Evolutionary conservation across 2,888 invertebrate genomes (phyloP).

Genomic region (Catocala fraxini): DNA sequence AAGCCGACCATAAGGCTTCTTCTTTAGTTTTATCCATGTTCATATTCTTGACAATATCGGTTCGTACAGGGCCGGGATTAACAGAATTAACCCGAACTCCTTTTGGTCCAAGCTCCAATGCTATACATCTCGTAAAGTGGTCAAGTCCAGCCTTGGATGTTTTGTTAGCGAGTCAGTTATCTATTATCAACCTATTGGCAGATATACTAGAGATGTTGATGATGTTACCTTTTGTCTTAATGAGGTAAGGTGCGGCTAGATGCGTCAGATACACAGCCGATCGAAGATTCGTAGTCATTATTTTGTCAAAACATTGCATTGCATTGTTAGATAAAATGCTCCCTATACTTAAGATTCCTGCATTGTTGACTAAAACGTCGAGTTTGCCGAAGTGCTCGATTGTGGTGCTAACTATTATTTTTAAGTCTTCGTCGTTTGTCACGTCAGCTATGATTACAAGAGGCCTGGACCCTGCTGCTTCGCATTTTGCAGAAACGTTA

Average conservation of each 20-base stretch:
- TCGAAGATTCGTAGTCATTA: constrained; percentile 34
- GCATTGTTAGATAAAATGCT: constrained; percentile 7
- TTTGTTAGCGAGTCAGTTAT: background rate
- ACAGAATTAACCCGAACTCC: constrained; percentile 20
- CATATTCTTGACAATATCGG: background rate
- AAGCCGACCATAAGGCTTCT: constrained; percentile 5
- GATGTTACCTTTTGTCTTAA: constrained; percentile 38
- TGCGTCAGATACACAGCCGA: constrained; percentile 34
- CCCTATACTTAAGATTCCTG: constrained; percentile 19
- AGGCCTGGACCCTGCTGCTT: background rate
- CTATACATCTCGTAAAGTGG: constrained; percentile 32
- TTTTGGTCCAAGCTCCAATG: constrained; percentile 10
- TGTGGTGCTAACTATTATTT: constrained; percentile 5
- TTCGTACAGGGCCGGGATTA: constrained; percentile 10
- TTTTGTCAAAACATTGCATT: constrained; percentile 11
- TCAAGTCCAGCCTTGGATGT: constrained; percentile 30
- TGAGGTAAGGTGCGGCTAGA: constrained; percentile 30
- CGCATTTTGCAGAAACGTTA: background rate
- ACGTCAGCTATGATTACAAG: constrained; percentile 10
- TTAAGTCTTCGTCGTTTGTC: constrained; percentile 2
- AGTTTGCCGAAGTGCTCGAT: constrained; percentile 32
- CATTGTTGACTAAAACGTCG: constrained; percentile 39
- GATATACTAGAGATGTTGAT: constrained; percentile 13
- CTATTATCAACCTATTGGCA: background rate
- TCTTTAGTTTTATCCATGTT: background rate